Conservation (phyloP, 2,888 invertebrate genomes). For the Chrysolina oricalcia region DNA sequence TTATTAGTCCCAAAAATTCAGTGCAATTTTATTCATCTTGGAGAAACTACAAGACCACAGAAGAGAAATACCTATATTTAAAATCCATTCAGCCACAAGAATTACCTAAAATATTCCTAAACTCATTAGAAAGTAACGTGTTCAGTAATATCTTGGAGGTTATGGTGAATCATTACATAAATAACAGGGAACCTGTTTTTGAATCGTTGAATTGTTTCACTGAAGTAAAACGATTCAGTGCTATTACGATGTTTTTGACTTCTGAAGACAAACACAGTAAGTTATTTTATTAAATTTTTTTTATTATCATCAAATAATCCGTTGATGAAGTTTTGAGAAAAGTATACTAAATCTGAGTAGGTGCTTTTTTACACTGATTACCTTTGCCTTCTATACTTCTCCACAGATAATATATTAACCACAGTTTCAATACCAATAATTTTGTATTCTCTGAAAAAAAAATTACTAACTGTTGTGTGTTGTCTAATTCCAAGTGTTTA, state of each 20-base stretch:
- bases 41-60: conserved; percentile 74
- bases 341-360: no score
- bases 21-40: conserved; percentile 80
- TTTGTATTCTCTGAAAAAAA: no score
- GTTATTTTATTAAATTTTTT: conserved; percentile 43
- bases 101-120: conserved; percentile 78
- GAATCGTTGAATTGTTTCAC: conserved; percentile 75
- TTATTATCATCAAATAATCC: no score
- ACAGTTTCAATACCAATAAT: no score
- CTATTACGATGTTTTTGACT: conserved; percentile 79
- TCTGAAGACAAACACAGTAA: conserved; percentile 76
- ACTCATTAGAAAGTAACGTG: conserved; percentile 79
- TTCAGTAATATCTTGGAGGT: conserved; percentile 77
- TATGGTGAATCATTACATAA: conserved; percentile 72
- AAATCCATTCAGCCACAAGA: conserved; percentile 75
- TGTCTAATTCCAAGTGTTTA: no score
- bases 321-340: no score
- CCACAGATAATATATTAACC: no score
- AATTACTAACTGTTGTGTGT: no score
- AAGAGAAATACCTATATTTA: conserved; percentile 76
- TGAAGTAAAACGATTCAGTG: conserved; percentile 78
- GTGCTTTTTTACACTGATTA: no score
- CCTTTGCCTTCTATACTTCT: no score
- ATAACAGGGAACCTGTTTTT: conserved; percentile 70
- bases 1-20: conserved; percentile 75